Base-by-base conservation (phyloP, 2,797 vertebrate genomes). In the Diglossa cyanea region DNA sequence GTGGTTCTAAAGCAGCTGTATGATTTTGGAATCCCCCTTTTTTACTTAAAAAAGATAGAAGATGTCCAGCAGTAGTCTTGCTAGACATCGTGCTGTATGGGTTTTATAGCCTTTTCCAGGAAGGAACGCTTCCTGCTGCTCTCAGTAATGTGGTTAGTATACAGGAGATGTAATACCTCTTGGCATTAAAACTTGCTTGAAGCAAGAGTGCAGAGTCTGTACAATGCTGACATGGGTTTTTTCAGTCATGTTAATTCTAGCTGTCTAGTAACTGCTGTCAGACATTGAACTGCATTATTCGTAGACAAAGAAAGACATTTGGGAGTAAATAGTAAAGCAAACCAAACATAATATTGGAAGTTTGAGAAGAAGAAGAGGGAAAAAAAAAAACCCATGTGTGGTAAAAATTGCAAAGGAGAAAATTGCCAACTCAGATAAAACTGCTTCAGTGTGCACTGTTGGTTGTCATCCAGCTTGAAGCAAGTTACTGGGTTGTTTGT, bases 351-450 rank as follows among this genome's bases (percentile, higher is more conserved):
- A 17, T 35, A 33, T 0, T 47, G 23, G 18, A 84, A 73, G 13
- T 53, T 66, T 13, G 44, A 82, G 54, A 51, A 81, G 45, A 72
- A 40, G 5, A 4, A 42, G 9, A 42, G 6, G 48, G 39, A 30
- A 30, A 55, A 50, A n/a, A 57, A 13, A 35, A 35, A 35, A 35
- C 10, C 11, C 0, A 1, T 0, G 0, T 33, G 12, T 30, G 39
- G 11, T 71, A 57, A 10, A 48, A 70, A 72, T 48, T 62, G n/a
- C 31, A 30, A 71, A 79, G 39, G 42, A 58, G 35, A 53, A 65
- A 72, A 35, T 19, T 17, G 53, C 10, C 25, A 25, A 19, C 26
- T 75, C 0, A 1, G 54, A 26, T 84, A 67, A 65, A 77, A 23
- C n/a, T 62, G 44, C 42, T 81, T 88, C 54, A 62, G 8, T 1